Evolutionary conservation across 2,113 vertebrate species (phyloP).

Genomic region (Brachypodius melanocephalos): DNA sequence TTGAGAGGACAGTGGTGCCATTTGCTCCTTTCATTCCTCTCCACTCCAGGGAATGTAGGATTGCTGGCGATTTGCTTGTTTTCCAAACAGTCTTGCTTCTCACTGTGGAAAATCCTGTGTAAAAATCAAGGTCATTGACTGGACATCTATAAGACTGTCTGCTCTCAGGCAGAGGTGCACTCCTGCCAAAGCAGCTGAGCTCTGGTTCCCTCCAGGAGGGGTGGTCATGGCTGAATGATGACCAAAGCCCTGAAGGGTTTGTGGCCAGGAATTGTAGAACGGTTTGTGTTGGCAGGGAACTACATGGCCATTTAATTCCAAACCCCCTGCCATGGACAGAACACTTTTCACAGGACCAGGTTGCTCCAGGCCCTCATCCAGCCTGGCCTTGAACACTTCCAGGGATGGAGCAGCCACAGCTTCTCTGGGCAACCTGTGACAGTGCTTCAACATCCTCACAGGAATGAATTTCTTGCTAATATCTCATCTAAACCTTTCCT

Average conservation of each 20-base stretch:
- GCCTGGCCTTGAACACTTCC: background rate
- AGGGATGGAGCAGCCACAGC: background rate
- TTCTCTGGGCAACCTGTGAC: background rate
- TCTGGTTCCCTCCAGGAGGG: background rate
- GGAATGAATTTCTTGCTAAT: background rate
- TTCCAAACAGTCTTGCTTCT: background rate
- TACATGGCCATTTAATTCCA: background rate
- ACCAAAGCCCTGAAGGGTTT: background rate
- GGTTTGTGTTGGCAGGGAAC: background rate
- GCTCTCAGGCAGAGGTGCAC: background rate
- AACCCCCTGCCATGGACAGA: background rate
- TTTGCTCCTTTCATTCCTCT: background rate
- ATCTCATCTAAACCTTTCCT: background rate
- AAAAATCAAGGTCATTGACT: background rate
- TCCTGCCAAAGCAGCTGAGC: background rate
- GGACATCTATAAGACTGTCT: background rate
- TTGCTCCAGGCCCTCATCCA: background rate
- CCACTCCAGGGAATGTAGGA: background rate
- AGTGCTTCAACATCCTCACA: background rate
- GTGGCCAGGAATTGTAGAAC: background rate
- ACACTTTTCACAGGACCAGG: background rate
- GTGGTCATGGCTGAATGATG: background rate
- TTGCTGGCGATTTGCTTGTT: background rate
- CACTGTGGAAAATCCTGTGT: background rate
- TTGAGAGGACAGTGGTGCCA: background rate